phyloP scores from a whole-genome alignment of 53 echinoderm and acorn worm genomes.

The Echinometra lucunter region DNA sequence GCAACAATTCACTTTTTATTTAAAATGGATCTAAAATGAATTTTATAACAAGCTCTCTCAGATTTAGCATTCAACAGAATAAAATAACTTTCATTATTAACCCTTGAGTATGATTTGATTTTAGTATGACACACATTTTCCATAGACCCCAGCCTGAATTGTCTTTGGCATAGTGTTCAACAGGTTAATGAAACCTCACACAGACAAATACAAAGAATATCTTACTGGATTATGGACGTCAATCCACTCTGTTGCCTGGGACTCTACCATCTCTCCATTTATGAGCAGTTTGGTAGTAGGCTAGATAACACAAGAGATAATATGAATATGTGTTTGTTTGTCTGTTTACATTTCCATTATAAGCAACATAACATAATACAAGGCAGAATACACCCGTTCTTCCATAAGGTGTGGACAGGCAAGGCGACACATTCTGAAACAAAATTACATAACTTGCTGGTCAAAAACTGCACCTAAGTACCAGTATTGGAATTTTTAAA shows the following conservation, averaged over 20 bases:
- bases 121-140: too few species aligned
- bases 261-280: constrained; percentile 94
- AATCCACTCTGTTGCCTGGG: constrained; percentile 94
- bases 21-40: not conserved
- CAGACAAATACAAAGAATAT: not conserved
- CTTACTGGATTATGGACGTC: constrained; percentile 97
- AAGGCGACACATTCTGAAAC: too few species aligned
- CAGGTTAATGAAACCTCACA: not conserved
- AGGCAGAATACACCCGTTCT: too few species aligned
- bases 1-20: not conserved
- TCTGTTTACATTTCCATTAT: too few species aligned
- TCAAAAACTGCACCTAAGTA: not conserved
- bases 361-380: too few species aligned
- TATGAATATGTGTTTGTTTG: too few species aligned
- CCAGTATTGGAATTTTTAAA: too few species aligned
- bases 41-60: not conserved
- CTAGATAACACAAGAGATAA: constrained; percentile 63
- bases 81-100: not conserved
- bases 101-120: too few species aligned
- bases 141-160: too few species aligned
- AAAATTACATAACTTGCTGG: not conserved
- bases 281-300: constrained; percentile 94
- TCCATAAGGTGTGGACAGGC: too few species aligned
- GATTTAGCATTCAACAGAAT: not conserved
- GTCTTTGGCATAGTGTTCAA: too few species aligned